Base-by-base conservation (phyloP, 1,140 invertebrate species). In the Zaprionus davidi region DNA sequence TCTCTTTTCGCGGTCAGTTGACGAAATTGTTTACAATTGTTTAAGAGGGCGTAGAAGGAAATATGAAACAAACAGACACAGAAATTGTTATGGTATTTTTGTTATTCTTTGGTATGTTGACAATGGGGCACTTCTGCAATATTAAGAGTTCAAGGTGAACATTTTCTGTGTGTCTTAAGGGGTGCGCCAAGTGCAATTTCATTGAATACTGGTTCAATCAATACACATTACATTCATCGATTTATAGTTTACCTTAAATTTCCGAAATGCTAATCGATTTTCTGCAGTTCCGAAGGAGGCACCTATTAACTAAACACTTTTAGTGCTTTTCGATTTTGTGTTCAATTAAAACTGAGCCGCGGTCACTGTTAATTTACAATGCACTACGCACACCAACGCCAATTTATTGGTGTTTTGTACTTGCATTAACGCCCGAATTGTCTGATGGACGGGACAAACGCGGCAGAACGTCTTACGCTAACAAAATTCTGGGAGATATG, bases 141-240 rank as follows among this genome's bases (percentile, higher is more conserved):
- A 44, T 22, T 28, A 7, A 22, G 56, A 71, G 82, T 81, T 86
- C 82, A 85, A 86, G 82, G 82, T 85, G 79, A 78, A 55, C n/a
- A 51, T 26, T 49, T 57, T 67, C 12, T 57, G 31, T 38, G 17
- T 12, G 44, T 26, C 17, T 65, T 11, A 3, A n/a, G 11, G 20
- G 44, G 1, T 44, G 53, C 15, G 31, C 41, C 41, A 13, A 7
- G 3, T 17, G 38, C 15, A 59, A 11, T 46, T 58, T 36, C 55
- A 55, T 20, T 20, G 17, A 28, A 65, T 55, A n/a, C 6, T 58
- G 15, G 3, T 28, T n/a, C 53, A 71, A 76, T 59, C 26, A 55
- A 65, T 65, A 11, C 34, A 66, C 62, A 22, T 76, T 76, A 22
- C 68, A 76, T 76, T 76, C 73, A 76, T 76, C 46, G 22, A 65